Conservation (phyloP, 2,888 invertebrate genomes). For the Ctena decussata region DNA sequence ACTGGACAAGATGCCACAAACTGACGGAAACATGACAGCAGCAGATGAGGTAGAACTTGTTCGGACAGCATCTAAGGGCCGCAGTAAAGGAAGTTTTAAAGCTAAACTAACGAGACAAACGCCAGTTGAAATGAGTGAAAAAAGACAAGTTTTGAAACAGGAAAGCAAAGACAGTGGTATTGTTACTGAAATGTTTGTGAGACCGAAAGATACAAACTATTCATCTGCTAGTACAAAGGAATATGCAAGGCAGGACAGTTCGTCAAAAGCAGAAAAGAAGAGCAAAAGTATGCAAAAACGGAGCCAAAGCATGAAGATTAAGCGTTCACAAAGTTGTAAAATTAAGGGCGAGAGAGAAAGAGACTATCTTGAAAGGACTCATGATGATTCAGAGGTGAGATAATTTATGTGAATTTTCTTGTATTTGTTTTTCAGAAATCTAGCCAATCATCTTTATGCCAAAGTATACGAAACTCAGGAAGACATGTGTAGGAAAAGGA, state of each 20-base stretch:
- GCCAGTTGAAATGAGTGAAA: constrained; percentile 60
- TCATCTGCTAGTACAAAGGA: constrained; percentile 21
- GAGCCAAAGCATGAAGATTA: constrained; percentile 53
- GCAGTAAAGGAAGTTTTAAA: constrained; percentile 50
- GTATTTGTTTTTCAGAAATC: constrained; percentile 79
- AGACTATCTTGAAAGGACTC: constrained; percentile 36
- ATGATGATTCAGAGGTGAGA: constrained; percentile 69
- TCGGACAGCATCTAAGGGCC: neutral
- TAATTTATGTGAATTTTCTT: constrained; percentile 31
- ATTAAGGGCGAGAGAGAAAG: constrained; percentile 56
- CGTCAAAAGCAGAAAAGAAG: constrained; percentile 18
- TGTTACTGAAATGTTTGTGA: constrained; percentile 67
- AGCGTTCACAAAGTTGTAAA: constrained; percentile 64
- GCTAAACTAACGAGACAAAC: constrained; percentile 55
- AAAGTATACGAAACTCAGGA: constrained; percentile 98
- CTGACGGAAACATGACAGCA: neutral
- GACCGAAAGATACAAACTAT: constrained; percentile 43
- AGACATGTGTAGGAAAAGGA: constrained; percentile 97
- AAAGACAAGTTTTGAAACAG: constrained; percentile 72
- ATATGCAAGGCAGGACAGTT: constrained; percentile 17
- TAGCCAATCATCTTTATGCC: constrained; percentile 91
- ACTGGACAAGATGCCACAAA: neutral
- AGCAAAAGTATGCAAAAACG: constrained; percentile 48
- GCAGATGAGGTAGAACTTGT: neutral
- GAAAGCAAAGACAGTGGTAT: constrained; percentile 75